phyloP scores from a whole-genome alignment of 2,888 invertebrate genomes.

The Trichacis sp. region DNA sequence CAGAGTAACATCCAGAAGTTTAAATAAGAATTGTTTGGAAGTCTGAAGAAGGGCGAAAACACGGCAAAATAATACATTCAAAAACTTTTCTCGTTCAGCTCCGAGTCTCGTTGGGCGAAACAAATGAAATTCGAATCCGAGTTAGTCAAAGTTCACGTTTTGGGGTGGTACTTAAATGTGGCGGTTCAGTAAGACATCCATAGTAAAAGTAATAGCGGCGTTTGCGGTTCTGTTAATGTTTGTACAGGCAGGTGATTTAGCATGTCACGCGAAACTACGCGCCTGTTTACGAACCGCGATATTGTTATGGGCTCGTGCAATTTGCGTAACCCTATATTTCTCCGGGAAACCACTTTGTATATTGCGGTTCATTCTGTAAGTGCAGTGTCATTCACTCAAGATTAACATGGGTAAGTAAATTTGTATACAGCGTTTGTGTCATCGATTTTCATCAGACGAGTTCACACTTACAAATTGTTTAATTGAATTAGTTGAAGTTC shows the following conservation, averaged over 20 bases:
- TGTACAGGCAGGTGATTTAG: constrained; percentile 14
- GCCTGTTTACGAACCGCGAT: constrained; percentile 33
- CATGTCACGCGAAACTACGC: constrained; percentile 5
- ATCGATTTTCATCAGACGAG: background rate
- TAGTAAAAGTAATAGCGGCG: constrained; percentile 30
- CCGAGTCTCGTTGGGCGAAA: background rate
- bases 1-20: background rate
- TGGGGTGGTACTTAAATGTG: constrained; percentile 11
- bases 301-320: constrained; percentile 35
- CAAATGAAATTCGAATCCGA: background rate
- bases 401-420: background rate
- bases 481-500: no score
- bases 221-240: constrained; percentile 29
- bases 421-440: background rate
- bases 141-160: constrained; percentile 16
- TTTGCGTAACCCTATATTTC: constrained; percentile 25
- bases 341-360: constrained; percentile 19
- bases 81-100: constrained; percentile 5
- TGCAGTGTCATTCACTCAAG: constrained; percentile 13
- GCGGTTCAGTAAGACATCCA: constrained; percentile 29
- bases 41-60: background rate
- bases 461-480: background rate
- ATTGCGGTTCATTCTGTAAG: constrained; percentile 27
- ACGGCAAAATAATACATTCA: constrained; percentile 1
- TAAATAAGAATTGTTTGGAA: background rate